phyloP scores from a whole-genome alignment of 2,113 vertebrate species.

The Murina feae region DNA sequence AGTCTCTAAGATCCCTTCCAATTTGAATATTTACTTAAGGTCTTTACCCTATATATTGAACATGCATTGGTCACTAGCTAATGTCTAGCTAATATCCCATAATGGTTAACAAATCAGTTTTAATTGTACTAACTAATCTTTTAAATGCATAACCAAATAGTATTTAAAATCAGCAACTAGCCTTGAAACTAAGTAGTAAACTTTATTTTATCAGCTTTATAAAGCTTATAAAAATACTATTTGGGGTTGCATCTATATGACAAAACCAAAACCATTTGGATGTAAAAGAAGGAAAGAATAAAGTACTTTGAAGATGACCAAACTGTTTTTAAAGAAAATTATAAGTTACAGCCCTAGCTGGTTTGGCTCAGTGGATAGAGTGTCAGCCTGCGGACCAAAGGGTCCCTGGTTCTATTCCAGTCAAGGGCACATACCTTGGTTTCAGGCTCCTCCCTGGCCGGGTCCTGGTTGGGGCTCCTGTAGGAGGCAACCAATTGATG shows the following conservation, averaged over 20 bases:
- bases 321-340: neutral
- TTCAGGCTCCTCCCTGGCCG: too few species aligned
- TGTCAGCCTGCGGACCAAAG: too few species aligned
- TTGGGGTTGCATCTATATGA: neutral
- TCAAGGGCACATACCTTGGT: too few species aligned
- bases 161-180: slow-evolving; percentile 8
- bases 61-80: neutral
- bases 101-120: neutral
- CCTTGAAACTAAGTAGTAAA: slow-evolving; percentile 10
- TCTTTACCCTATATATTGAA: neutral
- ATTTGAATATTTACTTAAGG: neutral
- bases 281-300: neutral
- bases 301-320: neutral
- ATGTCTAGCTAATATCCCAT: neutral
- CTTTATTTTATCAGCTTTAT: slow-evolving; percentile 12
- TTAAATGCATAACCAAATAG: neutral
- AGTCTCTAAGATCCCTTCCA: neutral
- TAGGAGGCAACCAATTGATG: too few species aligned
- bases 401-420: too few species aligned
- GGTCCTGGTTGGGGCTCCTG: too few species aligned
- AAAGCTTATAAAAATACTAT: neutral
- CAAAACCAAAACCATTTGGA: neutral
- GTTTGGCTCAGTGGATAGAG: too few species aligned
- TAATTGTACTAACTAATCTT: neutral
- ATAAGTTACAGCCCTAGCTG: neutral